Evolutionary conservation across 1,140 invertebrate species (phyloP), one percentile per base, ranked within the genome.

Genomic region (Heliconius congener): DNA sequence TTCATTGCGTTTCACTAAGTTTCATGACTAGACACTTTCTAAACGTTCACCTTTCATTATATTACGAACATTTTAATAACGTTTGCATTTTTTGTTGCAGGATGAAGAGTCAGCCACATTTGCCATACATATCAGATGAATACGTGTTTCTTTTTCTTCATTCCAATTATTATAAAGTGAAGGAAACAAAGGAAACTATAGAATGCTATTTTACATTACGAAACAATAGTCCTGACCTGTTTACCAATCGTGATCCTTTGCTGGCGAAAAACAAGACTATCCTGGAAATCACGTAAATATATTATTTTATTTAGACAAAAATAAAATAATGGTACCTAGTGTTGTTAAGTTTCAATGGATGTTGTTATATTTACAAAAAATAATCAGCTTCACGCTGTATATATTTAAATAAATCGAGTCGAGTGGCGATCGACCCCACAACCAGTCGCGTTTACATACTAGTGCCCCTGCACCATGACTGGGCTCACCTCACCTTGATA

Each of bases 121-220:
- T 96, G 77, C 95, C 95, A 2, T 88, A 95, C 80, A 95, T 96
- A 66, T 95, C 94, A 1, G 95, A 96, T 74, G 95, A 95, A 79
- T 96, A 95, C 84, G 85, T 96, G 50, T 91, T 93, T 70, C 89
- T 96, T 46, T 96, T 96, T 85, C 91, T 96, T 1, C 95, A 96
- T 86, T 95, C 95, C 57, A 95, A 95, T 85, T 95, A 96, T 84
- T 96, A 95, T 87, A 95, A 95, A 52, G 87, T 95, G 23, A 95
- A 96, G 73, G 95, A 95, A 79, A 95, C 96, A 11, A 96, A 96
- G 85, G 94, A 93, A 34, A 95, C 95, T 8, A 96, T 96, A 18
- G 96, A 96, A 78, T 90, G 89, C 42, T 96, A 96, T 87, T 96
- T 96, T 87, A 96, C 95, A 1, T 85, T 96, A 18, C 91, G 95